Conservation (phyloP, 2,797 vertebrate species). For the Periophthalmus magnuspinnatus region DNA sequence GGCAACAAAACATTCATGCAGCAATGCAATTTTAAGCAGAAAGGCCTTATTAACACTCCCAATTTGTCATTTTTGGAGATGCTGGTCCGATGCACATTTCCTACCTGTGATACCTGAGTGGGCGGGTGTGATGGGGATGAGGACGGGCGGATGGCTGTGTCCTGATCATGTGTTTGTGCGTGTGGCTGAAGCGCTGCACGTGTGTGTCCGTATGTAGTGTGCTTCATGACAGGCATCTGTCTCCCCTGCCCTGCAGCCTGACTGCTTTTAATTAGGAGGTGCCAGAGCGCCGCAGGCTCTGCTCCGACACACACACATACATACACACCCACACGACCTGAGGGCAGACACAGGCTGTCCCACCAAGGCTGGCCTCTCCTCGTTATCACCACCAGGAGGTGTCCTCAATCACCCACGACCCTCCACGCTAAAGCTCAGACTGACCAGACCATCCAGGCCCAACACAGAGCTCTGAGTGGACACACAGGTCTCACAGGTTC, state of each 20-base stretch:
- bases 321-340: conserved; percentile 59
- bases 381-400: conserved; percentile 80
- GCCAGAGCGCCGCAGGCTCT: conserved; percentile 83
- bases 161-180: conserved; percentile 51
- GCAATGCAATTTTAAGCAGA: conserved; percentile 7
- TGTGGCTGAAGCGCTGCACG: conserved; percentile 30
- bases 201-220: conserved; percentile 46
- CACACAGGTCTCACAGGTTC: not conserved
- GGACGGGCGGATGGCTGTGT: conserved; percentile 67
- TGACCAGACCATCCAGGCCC: conserved; percentile 44
- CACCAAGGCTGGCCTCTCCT: conserved; percentile 78
- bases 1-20: not conserved
- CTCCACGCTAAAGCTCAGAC: conserved; percentile 50
- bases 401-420: conserved; percentile 78
- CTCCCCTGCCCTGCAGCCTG: conserved; percentile 86
- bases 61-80: conserved; percentile 25
- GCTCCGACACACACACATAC: conserved; percentile 71
- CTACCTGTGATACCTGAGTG: conserved; percentile 66
- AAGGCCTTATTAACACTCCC: conserved; percentile 18
- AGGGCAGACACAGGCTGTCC: conserved; percentile 78
- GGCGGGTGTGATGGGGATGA: conserved; percentile 50
- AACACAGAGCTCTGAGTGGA: conserved; percentile 16
- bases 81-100: conserved; percentile 36
- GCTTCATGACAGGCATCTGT: conserved; percentile 83
- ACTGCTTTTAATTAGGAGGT: conserved; percentile 88